Percentiles rank a stretch among this genome's conserved stretches.
phyloP scores from a whole-genome alignment of 2,113 vertebrate species.

The Oryzias javanicus region DNA sequence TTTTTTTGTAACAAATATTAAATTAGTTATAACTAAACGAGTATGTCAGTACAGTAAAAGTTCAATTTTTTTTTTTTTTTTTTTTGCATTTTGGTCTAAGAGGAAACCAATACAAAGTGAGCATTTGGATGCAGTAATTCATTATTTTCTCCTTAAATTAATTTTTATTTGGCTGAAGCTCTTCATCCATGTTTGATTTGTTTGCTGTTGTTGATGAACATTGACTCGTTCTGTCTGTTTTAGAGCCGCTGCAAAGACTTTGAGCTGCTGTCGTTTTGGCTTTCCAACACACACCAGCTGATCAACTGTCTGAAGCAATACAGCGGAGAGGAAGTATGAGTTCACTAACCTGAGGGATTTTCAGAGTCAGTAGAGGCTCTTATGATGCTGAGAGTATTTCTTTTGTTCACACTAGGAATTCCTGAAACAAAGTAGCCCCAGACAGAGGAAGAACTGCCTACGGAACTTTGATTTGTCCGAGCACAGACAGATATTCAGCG shows the following conservation, averaged over 20 bases:
- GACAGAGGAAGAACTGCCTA: constrained; percentile 91
- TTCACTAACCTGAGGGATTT: background rate
- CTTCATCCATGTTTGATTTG: background rate
- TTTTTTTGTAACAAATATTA: too few species aligned
- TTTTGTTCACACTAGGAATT: constrained; percentile 80
- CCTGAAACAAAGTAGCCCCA: constrained; percentile 83
- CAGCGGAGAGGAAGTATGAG: constrained; percentile 93
- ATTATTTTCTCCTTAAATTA: too few species aligned
- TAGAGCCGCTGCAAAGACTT: constrained; percentile 87
- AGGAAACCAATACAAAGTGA: too few species aligned
- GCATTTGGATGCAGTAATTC: too few species aligned
- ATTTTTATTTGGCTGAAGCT: too few species aligned
- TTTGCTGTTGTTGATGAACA: background rate
- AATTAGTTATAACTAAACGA: too few species aligned
- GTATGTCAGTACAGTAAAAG: too few species aligned
- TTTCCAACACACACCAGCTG: constrained; percentile 89
- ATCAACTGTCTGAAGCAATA: constrained; percentile 98
- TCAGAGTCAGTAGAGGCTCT: background rate
- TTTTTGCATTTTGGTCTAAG: too few species aligned
- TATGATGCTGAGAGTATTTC: background rate
- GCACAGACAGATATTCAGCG: constrained; percentile 93
- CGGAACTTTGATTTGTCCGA: constrained; percentile 95
- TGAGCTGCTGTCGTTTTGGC: constrained; percentile 93
- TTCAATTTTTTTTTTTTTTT: too few species aligned
- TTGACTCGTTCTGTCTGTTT: constrained; percentile 30